Evolutionary conservation across 2,797 vertebrate genomes (phyloP).

Genomic region (Gallinago nigripennis): DNA sequence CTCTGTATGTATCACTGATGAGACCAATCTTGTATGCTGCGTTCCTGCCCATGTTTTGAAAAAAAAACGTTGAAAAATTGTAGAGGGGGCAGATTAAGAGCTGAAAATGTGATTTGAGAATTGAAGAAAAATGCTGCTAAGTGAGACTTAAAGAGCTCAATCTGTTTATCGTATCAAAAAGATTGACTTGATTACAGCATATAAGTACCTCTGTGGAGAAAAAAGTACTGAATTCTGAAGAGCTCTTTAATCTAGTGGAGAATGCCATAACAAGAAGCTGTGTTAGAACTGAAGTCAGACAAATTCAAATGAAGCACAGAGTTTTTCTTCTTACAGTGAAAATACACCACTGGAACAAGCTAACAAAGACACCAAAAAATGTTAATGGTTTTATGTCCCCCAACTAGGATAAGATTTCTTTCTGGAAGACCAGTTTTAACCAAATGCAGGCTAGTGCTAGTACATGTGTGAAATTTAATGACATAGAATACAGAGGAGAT

Average conservation of each 20-base stretch:
- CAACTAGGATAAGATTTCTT: neutral
- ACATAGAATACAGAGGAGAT: neutral
- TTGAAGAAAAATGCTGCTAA: slow-evolving; percentile 39
- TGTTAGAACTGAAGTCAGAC: neutral
- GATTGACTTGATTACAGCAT: slow-evolving; percentile 49
- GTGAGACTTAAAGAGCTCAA: slow-evolving; percentile 33
- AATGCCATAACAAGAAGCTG: neutral
- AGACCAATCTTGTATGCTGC: neutral
- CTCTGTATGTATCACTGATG: neutral
- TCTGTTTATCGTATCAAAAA: slow-evolving; percentile 54
- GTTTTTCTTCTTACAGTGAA: slow-evolving; percentile 27
- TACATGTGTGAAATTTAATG: neutral
- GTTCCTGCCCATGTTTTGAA: neutral
- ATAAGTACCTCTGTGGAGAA: neutral
- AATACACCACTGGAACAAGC: neutral
- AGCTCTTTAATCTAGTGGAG: slow-evolving; percentile 12
- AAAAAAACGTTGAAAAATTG: neutral
- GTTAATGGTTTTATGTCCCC: neutral
- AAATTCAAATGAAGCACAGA: neutral
- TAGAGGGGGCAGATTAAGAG: neutral
- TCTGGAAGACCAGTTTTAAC: neutral
- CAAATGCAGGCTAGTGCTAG: neutral
- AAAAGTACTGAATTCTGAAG: slow-evolving; percentile 34
- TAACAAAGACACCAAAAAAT: neutral
- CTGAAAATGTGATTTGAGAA: slow-evolving; percentile 38